phyloP scores from a whole-genome alignment of 2,888 invertebrate genomes.

The Cephonodes hylas region DNA sequence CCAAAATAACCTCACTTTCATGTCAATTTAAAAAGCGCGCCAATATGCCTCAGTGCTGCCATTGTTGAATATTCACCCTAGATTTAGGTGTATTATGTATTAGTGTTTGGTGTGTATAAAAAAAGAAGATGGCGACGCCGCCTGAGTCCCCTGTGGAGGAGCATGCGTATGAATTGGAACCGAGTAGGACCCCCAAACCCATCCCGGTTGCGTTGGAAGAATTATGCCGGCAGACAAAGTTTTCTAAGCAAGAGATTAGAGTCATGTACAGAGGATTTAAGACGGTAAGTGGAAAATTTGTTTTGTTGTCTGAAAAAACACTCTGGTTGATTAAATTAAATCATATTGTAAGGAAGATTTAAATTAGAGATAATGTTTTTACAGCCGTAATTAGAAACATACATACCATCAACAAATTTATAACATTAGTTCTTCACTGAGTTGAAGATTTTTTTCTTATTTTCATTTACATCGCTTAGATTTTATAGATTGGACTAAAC shows the following conservation, averaged over 20 bases:
- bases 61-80: slow-evolving; percentile 5
- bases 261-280: slow-evolving; percentile 99
- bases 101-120: slow-evolving; percentile 9
- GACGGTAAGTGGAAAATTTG: slow-evolving; percentile 84
- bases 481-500: no score
- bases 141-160: slow-evolving; percentile 93
- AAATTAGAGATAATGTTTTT: neutral
- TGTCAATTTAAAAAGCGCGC: slow-evolving; percentile 17
- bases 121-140: slow-evolving; percentile 87
- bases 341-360: no score
- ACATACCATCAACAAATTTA: no score
- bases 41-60: slow-evolving; percentile 28
- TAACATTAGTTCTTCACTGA: no score
- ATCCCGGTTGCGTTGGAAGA: slow-evolving; percentile 94
- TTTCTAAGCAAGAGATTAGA: slow-evolving; percentile 96
- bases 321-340: neutral
- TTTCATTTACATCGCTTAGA: no score
- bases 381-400: no score
- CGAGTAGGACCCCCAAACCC: slow-evolving; percentile 88
- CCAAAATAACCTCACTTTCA: neutral
- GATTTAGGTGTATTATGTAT: slow-evolving; percentile 16
- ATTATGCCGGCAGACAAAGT: slow-evolving; percentile 95
- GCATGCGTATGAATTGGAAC: slow-evolving; percentile 92
- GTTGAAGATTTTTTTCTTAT: no score
- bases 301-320: slow-evolving; percentile 10